Evolutionary conservation across 2,888 invertebrate genomes (phyloP).

Genomic region (Machimus rusticus): DNA sequence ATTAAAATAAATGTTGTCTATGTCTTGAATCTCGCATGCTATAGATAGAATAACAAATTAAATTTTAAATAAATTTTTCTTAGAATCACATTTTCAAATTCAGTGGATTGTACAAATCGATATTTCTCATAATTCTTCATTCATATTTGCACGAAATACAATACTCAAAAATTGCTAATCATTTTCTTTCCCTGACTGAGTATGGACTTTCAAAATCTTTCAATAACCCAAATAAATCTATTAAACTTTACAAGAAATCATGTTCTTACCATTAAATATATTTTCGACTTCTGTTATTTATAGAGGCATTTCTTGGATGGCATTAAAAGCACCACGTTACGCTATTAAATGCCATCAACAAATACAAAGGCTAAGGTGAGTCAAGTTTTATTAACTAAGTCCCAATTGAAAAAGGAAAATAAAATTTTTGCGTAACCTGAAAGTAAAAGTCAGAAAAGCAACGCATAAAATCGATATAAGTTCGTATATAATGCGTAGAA

Average conservation of each 20-base stretch:
- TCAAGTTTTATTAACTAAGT: background rate
- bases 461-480: no score
- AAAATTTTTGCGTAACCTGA: background rate
- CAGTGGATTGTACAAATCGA: no score
- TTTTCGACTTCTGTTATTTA: background rate
- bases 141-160: no score
- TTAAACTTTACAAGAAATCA: background rate
- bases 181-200: no score
- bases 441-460: background rate
- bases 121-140: no score
- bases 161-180: no score
- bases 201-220: background rate
- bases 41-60: no score
- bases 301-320: background rate
- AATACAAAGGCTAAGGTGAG: background rate
- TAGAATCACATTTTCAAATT: no score
- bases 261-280: background rate
- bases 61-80: no score
- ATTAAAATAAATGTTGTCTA: no score
- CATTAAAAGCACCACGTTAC: background rate
- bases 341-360: background rate
- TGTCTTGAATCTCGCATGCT: no score
- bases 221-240: background rate
- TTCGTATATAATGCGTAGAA: no score
- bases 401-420: background rate